Percentiles rank a stretch among this genome's conserved stretches.
phyloP scores from a whole-genome alignment of 64 coral and sea anemone species.

The Catalaphyllia jardinei region DNA sequence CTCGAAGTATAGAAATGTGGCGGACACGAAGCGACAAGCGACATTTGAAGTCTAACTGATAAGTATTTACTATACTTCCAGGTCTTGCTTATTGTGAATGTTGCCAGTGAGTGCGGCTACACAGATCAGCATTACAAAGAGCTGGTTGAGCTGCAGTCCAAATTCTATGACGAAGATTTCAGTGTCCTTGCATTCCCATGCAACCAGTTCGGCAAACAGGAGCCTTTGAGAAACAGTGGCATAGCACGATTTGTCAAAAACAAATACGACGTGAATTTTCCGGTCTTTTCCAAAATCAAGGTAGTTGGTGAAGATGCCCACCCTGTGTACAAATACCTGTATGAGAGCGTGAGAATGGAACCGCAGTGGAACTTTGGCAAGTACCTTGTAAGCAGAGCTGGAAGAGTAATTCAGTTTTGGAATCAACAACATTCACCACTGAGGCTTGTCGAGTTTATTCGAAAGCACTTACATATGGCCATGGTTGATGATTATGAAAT shows the following conservation, averaged over 20 bases:
- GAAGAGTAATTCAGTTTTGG: conserved; percentile 84
- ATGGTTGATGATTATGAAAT: conserved; percentile 33
- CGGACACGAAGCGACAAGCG: no score
- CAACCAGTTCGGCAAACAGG: conserved; percentile 96
- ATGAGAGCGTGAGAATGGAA: background rate
- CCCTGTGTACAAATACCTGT: conserved; percentile 78
- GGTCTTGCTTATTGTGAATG: conserved; percentile 92
- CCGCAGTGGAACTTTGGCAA: conserved; percentile 97
- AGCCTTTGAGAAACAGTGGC: conserved; percentile 77
- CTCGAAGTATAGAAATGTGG: no score
- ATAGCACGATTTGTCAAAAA: conserved; percentile 81
- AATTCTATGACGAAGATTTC: conserved; percentile 63
- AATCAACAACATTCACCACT: conserved; percentile 63
- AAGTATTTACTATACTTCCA: conserved; percentile 2
- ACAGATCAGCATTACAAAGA: conserved; percentile 89
- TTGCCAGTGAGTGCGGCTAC: conserved; percentile 98
- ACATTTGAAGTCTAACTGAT: no score
- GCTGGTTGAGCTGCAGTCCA: conserved; percentile 79
- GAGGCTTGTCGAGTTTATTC: conserved; percentile 47
- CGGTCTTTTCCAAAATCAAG: conserved; percentile 89
- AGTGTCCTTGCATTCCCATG: conserved; percentile 90
- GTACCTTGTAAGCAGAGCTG: conserved; percentile 79
- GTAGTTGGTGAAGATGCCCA: conserved; percentile 77
- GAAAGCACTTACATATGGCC: conserved; percentile 33
- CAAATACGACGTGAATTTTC: conserved; percentile 80